Conservation (phyloP, 2,888 invertebrate species). For the Pyrochroa serraticornis region DNA sequence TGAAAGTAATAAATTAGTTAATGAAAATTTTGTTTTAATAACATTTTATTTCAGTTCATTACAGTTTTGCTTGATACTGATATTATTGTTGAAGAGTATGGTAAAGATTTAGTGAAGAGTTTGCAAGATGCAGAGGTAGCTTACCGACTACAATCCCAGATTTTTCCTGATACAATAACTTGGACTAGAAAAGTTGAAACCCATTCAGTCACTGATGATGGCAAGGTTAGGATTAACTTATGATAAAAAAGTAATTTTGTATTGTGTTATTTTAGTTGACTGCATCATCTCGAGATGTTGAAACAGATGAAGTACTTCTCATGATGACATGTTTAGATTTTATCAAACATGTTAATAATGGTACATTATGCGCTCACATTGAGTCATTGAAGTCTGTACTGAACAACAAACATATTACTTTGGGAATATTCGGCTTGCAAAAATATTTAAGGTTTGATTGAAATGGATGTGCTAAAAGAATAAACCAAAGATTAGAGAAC, state of each 20-base stretch:
- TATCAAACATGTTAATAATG: slow-evolving; percentile 48
- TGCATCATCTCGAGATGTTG: slow-evolving; percentile 34
- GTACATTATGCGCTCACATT: slow-evolving; percentile 49
- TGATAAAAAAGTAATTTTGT: background rate
- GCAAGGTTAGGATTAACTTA: slow-evolving; percentile 24
- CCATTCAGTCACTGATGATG: slow-evolving; percentile 38
- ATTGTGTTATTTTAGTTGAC: slow-evolving; percentile 37
- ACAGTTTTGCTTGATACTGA: slow-evolving; percentile 47
- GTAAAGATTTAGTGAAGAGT: slow-evolving; percentile 42
- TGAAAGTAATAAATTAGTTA: slow-evolving; percentile 39
- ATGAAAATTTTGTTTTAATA: slow-evolving; percentile 3
- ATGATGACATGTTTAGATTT: slow-evolving; percentile 56
- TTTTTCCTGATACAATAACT: slow-evolving; percentile 53
- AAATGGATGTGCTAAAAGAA: too few relatives aligned
- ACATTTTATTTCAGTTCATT: slow-evolving; percentile 43
- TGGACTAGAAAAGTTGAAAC: slow-evolving; percentile 55
- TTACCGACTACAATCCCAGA: slow-evolving; percentile 47
- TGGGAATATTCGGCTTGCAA: slow-evolving; percentile 55
- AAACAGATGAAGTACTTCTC: slow-evolving; percentile 52
- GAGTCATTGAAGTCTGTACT: slow-evolving; percentile 44
- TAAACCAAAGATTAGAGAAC: too few relatives aligned
- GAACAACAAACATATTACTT: slow-evolving; percentile 47
- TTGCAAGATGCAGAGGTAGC: slow-evolving; percentile 47
- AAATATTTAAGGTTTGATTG: slow-evolving; percentile 48
- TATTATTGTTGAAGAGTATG: slow-evolving; percentile 42